phyloP scores from a whole-genome alignment of 2,888 invertebrate genomes.

The Morpho deidamia region DNA sequence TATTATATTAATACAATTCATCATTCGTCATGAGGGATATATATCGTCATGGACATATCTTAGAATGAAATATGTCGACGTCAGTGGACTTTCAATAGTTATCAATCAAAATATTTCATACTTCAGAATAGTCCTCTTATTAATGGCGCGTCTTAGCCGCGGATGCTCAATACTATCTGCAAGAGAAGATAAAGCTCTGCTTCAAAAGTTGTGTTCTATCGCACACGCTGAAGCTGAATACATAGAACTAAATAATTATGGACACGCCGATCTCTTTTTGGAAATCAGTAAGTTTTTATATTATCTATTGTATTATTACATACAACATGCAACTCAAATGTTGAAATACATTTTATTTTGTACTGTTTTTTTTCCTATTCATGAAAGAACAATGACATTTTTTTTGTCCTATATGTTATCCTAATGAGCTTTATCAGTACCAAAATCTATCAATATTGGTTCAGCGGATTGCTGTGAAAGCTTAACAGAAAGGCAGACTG shows the following conservation, averaged over 20 bases:
- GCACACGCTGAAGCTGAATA: conserved; percentile 30
- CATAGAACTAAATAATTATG: conserved; percentile 26
- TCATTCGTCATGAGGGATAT: no score
- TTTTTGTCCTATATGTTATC: no score
- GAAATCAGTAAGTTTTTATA: conserved; percentile 44
- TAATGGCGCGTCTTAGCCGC: conserved; percentile 25
- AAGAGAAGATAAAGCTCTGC: conserved; percentile 21
- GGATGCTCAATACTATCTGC: conserved; percentile 27
- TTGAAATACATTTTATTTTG: no score
- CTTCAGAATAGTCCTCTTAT: conserved; percentile 25
- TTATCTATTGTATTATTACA: neutral
- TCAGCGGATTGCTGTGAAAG: no score
- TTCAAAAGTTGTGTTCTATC: conserved; percentile 24
- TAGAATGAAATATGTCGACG: neutral
- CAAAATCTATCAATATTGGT: no score
- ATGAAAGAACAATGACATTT: no score
- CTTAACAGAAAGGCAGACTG: no score
- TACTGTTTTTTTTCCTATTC: no score
- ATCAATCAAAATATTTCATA: neutral
- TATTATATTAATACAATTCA: no score
- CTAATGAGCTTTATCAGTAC: no score
- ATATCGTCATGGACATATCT: no score
- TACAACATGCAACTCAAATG: no score
- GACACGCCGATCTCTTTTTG: conserved; percentile 35
- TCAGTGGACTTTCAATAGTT: neutral